Evolutionary conservation across 1,140 invertebrate genomes (phyloP), one percentile per base, ranked within the genome.

Genomic region (Drosophila willistoni): DNA sequence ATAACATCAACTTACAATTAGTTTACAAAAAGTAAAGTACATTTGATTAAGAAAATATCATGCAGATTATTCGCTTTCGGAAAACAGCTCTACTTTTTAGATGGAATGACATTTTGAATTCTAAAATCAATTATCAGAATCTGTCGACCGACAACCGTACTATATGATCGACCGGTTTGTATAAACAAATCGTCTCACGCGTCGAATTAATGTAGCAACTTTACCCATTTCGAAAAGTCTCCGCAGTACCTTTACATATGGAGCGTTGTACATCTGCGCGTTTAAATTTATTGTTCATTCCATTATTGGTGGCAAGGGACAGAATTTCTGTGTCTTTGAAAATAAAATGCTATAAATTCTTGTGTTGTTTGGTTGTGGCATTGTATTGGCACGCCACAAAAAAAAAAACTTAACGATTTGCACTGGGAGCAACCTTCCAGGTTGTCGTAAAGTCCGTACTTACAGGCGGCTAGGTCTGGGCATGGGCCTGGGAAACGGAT

Each of bases 311-410:
- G 83, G 83, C 83, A 86, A 86, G 82, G 82, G 82, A 87, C 82
- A 87, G 80, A 59, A 87, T 89, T 87, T 87, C 72, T 84, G 83
- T 87, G 77, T 82, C 80, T 87, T 87, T 89, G 83, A 89, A 87
- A 87, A 85, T 89, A 84, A 87, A 89, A 87, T 87, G 84, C 83
- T 85, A 89, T 86, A 89, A 86, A 86, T 86, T 86, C 79, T 89
- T 86, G 83, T 81, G 83, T 86, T 79, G 79, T 87, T 83, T 76
- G 64, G 75, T 65, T 77, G 79, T 83, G 79, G 71, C 84, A 79
- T 85, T 87, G 79, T 85, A 80, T 83, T 75, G 81, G 81, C 81
- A 79, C 65, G 65, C 81, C 64, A 56, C 56, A 77, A 79, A 71
- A 70, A 77, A 84, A 79, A 71, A 70, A 77, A 81, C 81, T 77